These are phyloP conservation scores for Chrysolophus pictus DNA, from an alignment of 2,797 vertebrate species.

Conservation along the genomic window DNA sequence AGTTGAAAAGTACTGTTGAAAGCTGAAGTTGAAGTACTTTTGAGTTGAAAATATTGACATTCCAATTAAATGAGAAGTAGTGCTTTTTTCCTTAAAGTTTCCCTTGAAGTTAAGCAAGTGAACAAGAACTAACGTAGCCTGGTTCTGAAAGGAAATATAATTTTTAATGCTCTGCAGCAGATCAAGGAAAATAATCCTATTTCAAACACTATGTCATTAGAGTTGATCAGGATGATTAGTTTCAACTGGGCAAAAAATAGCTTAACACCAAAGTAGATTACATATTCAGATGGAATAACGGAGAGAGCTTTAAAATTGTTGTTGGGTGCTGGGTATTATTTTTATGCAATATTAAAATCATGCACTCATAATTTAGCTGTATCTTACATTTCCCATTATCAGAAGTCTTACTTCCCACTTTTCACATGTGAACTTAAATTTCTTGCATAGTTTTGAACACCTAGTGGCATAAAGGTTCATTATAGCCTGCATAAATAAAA, in stretches of 20 bases:
- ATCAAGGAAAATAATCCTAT: conserved; percentile 38
- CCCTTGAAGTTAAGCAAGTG: conserved; percentile 41
- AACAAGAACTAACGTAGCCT: conserved; percentile 51
- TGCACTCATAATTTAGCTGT: neutral
- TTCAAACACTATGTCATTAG: conserved; percentile 36
- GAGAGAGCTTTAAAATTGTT: neutral
- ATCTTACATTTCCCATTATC: neutral
- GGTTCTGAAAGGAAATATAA: conserved; percentile 11
- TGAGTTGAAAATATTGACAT: neutral
- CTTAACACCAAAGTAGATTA: conserved; percentile 45
- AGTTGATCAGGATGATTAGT: conserved; percentile 42
- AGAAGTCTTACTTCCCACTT: neutral
- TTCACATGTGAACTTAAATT: neutral
- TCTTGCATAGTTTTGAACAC: neutral
- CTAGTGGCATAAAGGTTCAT: neutral
- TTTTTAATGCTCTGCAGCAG: conserved; percentile 30
- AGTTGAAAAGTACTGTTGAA: neutral
- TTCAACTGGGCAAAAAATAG: conserved; percentile 53
- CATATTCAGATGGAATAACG: conserved; percentile 20
- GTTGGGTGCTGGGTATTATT: neutral
- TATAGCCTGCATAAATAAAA: neutral
- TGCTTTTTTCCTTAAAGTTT: conserved; percentile 7
- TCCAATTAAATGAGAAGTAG: conserved; percentile 45
- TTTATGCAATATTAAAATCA: neutral
- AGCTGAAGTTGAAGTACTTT: neutral